Conservation (phyloP, 2,797 vertebrate genomes). For the Periophthalmus magnuspinnatus region DNA sequence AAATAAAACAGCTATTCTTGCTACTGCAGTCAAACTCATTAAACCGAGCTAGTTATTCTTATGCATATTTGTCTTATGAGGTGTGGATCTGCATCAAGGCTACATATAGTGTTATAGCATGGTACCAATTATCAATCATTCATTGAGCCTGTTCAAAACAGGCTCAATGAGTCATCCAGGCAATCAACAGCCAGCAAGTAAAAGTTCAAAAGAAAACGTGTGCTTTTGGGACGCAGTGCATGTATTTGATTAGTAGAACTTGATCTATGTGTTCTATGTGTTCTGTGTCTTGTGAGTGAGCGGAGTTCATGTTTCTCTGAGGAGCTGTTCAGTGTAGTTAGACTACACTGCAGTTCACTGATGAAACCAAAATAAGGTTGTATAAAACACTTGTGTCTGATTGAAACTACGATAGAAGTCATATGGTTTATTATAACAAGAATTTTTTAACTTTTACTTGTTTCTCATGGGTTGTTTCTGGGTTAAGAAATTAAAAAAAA, state of each 20-base stretch:
- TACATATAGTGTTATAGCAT: conserved; percentile 55
- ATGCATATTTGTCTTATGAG: conserved; percentile 63
- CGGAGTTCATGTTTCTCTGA: neutral
- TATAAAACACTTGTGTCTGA: neutral
- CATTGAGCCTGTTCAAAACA: conserved; percentile 22
- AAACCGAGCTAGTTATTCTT: conserved; percentile 33
- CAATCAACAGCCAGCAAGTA: neutral
- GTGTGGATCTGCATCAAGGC: conserved; percentile 54
- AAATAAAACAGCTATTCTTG: conserved; percentile 23
- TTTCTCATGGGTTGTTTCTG: conserved; percentile 1
- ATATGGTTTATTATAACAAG: neutral
- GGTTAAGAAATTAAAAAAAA: neutral
- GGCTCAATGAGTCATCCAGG: neutral
- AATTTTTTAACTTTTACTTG: neutral
- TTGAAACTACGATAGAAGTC: neutral
- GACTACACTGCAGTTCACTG: neutral
- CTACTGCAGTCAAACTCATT: conserved; percentile 51
- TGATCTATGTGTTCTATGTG: neutral
- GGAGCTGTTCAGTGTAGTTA: neutral
- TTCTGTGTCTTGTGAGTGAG: neutral
- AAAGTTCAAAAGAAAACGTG: neutral
- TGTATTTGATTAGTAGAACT: neutral
- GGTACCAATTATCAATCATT: neutral
- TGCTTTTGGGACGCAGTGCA: neutral
- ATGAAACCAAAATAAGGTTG: neutral